Percentiles rank a stretch among this genome's conserved stretches.
Evolutionary conservation across 92 coral and sea anemone genomes (phyloP).

Genomic region (Zoanthus solanderi): DNA sequence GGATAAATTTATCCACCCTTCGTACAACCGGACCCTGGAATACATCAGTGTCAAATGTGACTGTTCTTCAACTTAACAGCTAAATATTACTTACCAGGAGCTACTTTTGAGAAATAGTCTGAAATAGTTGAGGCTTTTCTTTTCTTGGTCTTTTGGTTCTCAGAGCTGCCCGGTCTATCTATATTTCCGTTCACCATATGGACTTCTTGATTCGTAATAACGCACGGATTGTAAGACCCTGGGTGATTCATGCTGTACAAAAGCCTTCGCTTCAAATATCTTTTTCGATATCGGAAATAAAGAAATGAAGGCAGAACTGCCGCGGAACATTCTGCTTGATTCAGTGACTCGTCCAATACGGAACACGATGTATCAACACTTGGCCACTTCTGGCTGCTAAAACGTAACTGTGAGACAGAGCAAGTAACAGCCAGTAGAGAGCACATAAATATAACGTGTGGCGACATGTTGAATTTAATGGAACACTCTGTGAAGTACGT

Average conservation of each 20-base stretch:
- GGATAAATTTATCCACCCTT: constrained; percentile 44
- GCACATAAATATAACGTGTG: constrained; percentile 47
- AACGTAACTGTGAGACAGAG: constrained; percentile 47
- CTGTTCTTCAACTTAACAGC: constrained; percentile 46
- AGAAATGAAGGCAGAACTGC: constrained; percentile 48
- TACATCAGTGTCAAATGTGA: constrained; percentile 50
- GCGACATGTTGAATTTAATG: constrained; percentile 44
- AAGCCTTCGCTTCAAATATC: constrained; percentile 50
- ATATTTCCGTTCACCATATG: constrained; percentile 55
- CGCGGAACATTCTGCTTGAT: constrained; percentile 45
- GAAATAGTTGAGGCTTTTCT: constrained; percentile 48
- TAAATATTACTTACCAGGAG: constrained; percentile 52
- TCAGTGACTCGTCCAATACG: constrained; percentile 48
- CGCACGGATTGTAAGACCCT: constrained; percentile 50
- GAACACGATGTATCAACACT: constrained; percentile 41
- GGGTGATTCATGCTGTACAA: constrained; percentile 55
- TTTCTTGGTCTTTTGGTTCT: constrained; percentile 41
- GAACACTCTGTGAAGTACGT: constrained; percentile 38
- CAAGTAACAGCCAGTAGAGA: constrained; percentile 49
- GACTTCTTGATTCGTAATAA: constrained; percentile 49
- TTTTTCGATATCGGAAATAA: constrained; percentile 45
- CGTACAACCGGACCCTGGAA: constrained; percentile 46
- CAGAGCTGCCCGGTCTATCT: constrained; percentile 50
- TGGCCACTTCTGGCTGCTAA: constrained; percentile 48
- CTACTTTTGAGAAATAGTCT: constrained; percentile 51